Percentiles rank a stretch among this genome's conserved stretches.
phyloP scores from a whole-genome alignment of 2,113 vertebrate genomes.

The Empidonax alnorum region DNA sequence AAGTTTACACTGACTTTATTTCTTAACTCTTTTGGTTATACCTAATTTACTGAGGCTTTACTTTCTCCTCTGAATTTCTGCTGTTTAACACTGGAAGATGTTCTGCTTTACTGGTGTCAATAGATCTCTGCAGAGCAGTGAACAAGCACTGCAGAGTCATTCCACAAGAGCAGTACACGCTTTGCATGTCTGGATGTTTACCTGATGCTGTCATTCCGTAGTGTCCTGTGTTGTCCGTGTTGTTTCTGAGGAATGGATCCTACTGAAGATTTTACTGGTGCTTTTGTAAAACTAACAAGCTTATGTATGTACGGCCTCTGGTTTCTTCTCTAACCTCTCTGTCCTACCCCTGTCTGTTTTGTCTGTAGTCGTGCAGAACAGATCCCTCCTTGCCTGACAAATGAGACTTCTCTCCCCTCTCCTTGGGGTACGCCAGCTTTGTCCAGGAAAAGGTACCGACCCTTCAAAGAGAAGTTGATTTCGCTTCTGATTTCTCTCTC shows the following conservation, averaged over 20 bases:
- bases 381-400: slow-evolving; percentile 98
- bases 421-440: slow-evolving; percentile 99
- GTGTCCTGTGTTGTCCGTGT: background rate
- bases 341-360: slow-evolving; percentile 78
- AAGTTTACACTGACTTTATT: background rate
- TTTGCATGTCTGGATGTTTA: background rate
- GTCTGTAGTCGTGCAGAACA: slow-evolving; percentile 96
- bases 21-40: background rate
- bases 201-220: background rate
- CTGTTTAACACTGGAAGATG: background rate
- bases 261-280: background rate
- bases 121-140: background rate
- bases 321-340: slow-evolving; percentile 79
- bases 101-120: background rate
- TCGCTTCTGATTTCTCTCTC: background rate
- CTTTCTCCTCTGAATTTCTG: background rate
- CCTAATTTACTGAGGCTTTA: background rate
- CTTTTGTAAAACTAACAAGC: slow-evolving; percentile 78
- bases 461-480: slow-evolving; percentile 62
- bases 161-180: background rate
- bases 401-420: slow-evolving; percentile 98
- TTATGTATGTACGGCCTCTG: slow-evolving; percentile 19
- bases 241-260: background rate
- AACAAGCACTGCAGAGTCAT: background rate
- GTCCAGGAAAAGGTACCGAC: slow-evolving; percentile 97